Conservation (phyloP, 2,888 invertebrate genomes). For the Rhingia rostrata region DNA sequence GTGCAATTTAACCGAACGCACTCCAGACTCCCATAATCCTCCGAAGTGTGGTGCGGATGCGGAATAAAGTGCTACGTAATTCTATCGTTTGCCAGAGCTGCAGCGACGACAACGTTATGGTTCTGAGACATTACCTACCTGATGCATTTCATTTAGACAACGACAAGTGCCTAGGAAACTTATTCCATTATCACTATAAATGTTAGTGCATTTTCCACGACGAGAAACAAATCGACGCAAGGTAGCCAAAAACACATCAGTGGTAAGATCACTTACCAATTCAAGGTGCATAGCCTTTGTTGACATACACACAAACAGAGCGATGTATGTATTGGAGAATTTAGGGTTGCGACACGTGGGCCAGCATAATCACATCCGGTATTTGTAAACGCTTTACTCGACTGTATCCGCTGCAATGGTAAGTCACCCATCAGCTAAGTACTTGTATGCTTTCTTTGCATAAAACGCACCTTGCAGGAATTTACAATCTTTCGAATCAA, state of each 20-base stretch:
- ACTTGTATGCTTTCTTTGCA: neutral
- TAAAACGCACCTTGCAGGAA: neutral
- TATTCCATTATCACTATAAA: no score
- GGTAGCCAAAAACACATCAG: neutral
- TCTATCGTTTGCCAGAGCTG: no score
- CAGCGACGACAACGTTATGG: neutral
- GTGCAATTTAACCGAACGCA: neutral
- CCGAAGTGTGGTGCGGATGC: neutral
- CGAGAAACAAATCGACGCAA: neutral
- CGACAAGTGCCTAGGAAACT: neutral
- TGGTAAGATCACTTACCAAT: neutral
- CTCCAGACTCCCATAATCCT: neutral
- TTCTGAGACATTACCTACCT: neutral
- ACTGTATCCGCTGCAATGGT: neutral
- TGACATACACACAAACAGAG: no score
- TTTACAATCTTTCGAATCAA: neutral
- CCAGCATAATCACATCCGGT: neutral
- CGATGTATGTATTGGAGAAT: no score
- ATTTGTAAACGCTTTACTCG: neutral
- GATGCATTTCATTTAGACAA: neutral
- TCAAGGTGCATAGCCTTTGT: no score
- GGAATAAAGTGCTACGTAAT: neutral
- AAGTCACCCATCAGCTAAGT: neutral
- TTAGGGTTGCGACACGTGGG: no score
- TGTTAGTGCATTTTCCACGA: neutral